Base-by-base conservation (phyloP, 2,113 vertebrate genomes). In the Nesoenas mayeri region DNA sequence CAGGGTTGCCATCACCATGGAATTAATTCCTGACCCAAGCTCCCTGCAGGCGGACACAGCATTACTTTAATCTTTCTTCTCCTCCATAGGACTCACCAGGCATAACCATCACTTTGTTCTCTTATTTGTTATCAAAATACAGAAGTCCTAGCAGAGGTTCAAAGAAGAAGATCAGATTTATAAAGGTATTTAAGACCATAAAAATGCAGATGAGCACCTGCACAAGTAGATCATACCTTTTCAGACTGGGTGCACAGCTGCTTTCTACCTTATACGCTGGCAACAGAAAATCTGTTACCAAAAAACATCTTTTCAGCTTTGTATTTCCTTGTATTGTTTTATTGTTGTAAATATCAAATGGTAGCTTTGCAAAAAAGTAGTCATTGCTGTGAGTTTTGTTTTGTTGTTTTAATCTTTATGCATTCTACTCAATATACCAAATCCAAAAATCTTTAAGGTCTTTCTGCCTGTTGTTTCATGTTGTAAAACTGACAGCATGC, bases 201-300 rank as follows among this genome's bases (percentile, higher is more conserved):
- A 94, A 94, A 89, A 85, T 79, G 74, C 58, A 94, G 24, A 82
- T 85, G 28, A 94, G 28, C 28, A 93, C 61, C 92, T 81, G 74
- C 57, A 88, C 31, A 54, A 89, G 47, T 18, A 53, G 29, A 58
- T n/a, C 7, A 26, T 57, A 79, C 24, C 7, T 83, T 87, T 87
- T 79, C 54, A 83, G 38, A 69, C 57, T 50, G 28, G 14, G 15
- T 58, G 19, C 19, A 69, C 24, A 64, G 24, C 26, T 93, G 44
- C 48, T 85, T 91, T 82, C 70, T 85, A 57, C 12, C 12, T 72
- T 79, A 69, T 12, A 72, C 10, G 14, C 29, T 40, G 31, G 44
- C 25, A 90, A 78, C 29, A 78, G 69, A 94, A 60, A 74, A 66
- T 11, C n/a, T 44, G 24, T 44, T n/a, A 48, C 8, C 15, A 47